phyloP scores from a whole-genome alignment of 2,113 vertebrate genomes.

The Pollimyrus isidori region DNA sequence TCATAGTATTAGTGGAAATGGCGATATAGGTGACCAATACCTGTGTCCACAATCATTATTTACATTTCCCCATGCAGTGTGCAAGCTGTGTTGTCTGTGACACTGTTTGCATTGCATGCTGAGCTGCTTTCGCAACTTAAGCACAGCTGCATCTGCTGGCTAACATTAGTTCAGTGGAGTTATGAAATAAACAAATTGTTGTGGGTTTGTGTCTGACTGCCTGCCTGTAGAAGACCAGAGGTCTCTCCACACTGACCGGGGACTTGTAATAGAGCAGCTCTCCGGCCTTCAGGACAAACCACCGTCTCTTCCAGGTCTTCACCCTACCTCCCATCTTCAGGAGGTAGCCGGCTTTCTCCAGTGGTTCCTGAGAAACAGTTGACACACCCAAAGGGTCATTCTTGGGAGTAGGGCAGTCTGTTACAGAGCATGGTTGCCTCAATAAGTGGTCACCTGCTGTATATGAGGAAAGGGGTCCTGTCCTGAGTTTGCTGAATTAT shows the following conservation, averaged over 20 bases:
- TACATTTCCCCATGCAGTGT: not conserved
- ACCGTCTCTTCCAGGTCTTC: slow-evolving; percentile 91
- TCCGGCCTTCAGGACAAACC: slow-evolving; percentile 96
- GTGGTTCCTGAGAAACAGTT: slow-evolving; percentile 66
- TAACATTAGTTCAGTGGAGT: not conserved
- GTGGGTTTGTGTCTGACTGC: not conserved
- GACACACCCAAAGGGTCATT: slow-evolving; percentile 41
- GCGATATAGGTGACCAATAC: not conserved
- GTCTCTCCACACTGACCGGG: slow-evolving; percentile 69
- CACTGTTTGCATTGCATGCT: not conserved
- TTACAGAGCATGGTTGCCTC: not conserved
- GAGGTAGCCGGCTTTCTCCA: slow-evolving; percentile 97
- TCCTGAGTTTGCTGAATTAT: not conserved
- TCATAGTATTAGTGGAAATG: not conserved
- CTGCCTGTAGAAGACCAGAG: not conserved
- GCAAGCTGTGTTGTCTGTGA: not conserved
- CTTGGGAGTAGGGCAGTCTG: not conserved
- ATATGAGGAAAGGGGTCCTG: not conserved
- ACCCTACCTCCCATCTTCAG: slow-evolving; percentile 94
- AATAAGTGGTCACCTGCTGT: not conserved
- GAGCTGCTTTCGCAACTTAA: not conserved
- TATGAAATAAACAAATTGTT: not conserved
- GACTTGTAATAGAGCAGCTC: slow-evolving; percentile 96
- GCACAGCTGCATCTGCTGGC: not conserved
- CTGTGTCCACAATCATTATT: not conserved